Evolutionary conservation across 2,113 vertebrate genomes (phyloP).

Genomic region (Ammodytes dubius): DNA sequence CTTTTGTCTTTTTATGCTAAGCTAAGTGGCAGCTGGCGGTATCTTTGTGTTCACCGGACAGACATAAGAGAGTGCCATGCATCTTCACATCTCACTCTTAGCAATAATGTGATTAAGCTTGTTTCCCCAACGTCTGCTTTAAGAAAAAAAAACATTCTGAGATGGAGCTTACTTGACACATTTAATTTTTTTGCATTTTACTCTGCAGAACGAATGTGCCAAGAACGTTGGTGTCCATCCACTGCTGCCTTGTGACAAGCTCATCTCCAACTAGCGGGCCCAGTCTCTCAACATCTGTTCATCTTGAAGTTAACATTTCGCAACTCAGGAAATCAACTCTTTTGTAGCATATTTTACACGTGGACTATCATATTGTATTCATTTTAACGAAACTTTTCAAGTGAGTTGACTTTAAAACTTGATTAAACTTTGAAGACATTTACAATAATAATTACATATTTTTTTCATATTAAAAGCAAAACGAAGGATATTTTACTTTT

Average conservation of each 20-base stretch:
- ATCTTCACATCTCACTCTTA: not conserved
- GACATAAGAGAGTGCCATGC: not conserved
- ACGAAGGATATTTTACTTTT: not conserved
- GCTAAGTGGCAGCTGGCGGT: not conserved
- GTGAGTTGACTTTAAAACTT: not conserved
- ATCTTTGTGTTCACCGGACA: not conserved
- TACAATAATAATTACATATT: not conserved
- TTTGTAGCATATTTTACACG: not conserved
- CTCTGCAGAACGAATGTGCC: constrained; percentile 79
- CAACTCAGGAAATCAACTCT: not conserved
- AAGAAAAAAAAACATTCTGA: not conserved
- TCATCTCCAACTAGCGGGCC: constrained; percentile 56
- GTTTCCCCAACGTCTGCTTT: not conserved
- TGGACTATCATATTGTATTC: constrained; percentile 5
- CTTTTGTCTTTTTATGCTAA: not conserved
- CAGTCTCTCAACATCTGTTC: not conserved
- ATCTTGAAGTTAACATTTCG: not conserved
- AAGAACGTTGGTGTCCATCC: constrained; percentile 64
- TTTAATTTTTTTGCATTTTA: not conserved
- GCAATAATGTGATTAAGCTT: not conserved
- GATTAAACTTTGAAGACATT: not conserved
- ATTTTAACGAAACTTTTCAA: not conserved
- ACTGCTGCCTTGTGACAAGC: constrained; percentile 73
- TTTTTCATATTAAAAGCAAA: not conserved
- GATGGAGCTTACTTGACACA: not conserved